These are phyloP conservation scores for Drosophila serrata DNA, from an alignment of 1,140 invertebrate species.

Conservation along the genomic window DNA sequence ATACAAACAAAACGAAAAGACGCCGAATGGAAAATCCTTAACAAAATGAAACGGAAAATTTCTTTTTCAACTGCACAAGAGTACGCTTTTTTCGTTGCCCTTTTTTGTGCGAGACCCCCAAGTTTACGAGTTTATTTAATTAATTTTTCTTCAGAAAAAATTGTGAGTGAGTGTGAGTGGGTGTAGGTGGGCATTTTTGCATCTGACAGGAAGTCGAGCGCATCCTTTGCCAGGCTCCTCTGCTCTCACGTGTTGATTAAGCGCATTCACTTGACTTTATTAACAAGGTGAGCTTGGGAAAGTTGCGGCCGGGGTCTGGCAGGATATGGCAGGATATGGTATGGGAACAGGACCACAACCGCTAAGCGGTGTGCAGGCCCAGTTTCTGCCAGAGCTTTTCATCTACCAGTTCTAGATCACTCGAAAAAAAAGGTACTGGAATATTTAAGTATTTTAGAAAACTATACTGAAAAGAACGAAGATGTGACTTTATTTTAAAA, in stretches of 20 bases:
- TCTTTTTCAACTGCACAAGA: conserved; percentile 63
- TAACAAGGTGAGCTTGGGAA: conserved; percentile 53
- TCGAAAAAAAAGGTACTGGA: not conserved
- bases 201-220: conserved; percentile 39
- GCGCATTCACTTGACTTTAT: conserved; percentile 82
- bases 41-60: conserved; percentile 64
- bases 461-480: no score
- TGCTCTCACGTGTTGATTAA: conserved; percentile 73
- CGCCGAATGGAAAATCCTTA: conserved; percentile 68
- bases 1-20: conserved; percentile 36
- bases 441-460: not conserved
- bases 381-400: conserved; percentile 24
- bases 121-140: conserved; percentile 51
- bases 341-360: conserved; percentile 12
- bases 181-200: conserved; percentile 32
- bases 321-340: conserved; percentile 28
- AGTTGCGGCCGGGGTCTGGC: conserved; percentile 47
- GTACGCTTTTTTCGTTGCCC: not conserved
- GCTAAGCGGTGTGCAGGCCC: conserved; percentile 23
- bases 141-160: conserved; percentile 47
- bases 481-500: no score
- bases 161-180: not conserved
- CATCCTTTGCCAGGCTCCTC: conserved; percentile 31
- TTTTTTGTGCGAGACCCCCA: conserved; percentile 1
- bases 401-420: conserved; percentile 1